Evolutionary conservation across 2,888 invertebrate species (phyloP), one percentile per base, ranked within the genome.

Genomic region (Vanessa cardui): DNA sequence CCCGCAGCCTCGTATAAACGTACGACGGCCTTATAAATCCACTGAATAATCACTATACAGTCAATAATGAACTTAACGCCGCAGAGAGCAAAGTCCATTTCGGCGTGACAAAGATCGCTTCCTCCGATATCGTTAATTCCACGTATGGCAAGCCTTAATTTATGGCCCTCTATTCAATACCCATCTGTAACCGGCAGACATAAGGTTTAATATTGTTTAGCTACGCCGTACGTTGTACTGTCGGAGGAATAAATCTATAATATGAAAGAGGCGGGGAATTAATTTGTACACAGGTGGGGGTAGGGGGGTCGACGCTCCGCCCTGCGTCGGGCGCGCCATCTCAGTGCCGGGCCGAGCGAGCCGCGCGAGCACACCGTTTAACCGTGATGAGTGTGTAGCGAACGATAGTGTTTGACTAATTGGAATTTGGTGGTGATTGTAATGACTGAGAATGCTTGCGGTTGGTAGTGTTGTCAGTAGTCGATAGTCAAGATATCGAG

Each of bases 181-280:
- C 85, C 84, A 85, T 86, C 91, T 87, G 85, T 92, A 90, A 84
- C 77, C 76, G 80, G 72, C 78, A 74, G 81, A 81, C 85, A 85
- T 91, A 92, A 89, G 92, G 92, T 90, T 84, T 85, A 88, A 85
- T 89, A 87, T 88, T 87, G 91, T 87, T 87, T 87, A 88, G 82
- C 88, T 82, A 68, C 73, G 67, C 76, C 73, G 77, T 75, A 78
- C 80, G 82, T 81, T 80, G 85, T 86, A 85, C 85, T 80, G 87
- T 84, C 84, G 83, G 83, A 84, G 86, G 82, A 90, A 92, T 92
- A 92, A 92, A 92, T 92, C 92, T 92, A 92, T 92, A 92, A 92
- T 92, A 92, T 91, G 90, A 89, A 88, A 86, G 88, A 85, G 92
- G 92, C 92, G 92, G 89, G 82, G 88, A 88, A 87, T 89, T 89